Evolutionary conservation across 2,888 invertebrate genomes (phyloP), one percentile per base, ranked within the genome.

Genomic region (Actias luna): DNA sequence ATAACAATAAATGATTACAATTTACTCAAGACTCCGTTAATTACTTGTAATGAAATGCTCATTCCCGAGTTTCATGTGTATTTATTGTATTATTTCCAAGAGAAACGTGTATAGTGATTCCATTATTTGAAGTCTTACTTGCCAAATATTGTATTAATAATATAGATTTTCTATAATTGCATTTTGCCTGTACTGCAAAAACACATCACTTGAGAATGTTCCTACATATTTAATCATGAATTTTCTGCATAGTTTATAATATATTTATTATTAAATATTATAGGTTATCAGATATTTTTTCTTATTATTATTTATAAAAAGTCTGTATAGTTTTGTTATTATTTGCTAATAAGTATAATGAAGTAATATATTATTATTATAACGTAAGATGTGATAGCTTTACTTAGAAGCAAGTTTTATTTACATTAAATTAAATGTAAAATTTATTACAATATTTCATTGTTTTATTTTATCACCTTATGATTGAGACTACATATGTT

Each of bases 371-470:
- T 75, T 85, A 84, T 86, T 46, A 50, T 50, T 50, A 50, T 50
- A 16, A 50, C 25, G 84, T 90, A 89, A 89, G 87, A 89, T 89
- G 89, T 90, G 90, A 92, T 88, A 91, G 90, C 92, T 91, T 92
- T 91, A 91, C 84, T 83, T 91, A 90, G 88, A 87, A 83, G 83
- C 88, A 87, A 89, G 84, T 82, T 86, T 87, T 87, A 85, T 88
- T 90, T 88, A 83, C 83, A 89, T 64, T 88, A 83, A 84, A 89
- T 64, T 88, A 88, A 88, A 87, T 87, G 82, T 88, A 85, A 85
- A 80, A 77, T 85, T 84, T 82, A 76, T 80, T 68, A 73, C 70
- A 76, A 79, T 83, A 79, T 80, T 79, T 77, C 64, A 72, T 88
- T 83, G 87, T 87, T 91, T 92, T 87, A 89, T 88, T 89, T 87